A percentile compares a stretch with the other conserved stretches of the same genome.
Evolutionary conservation across 64 coral and sea anemone species (phyloP).

Genomic region (Stichodactyla mertensii): DNA sequence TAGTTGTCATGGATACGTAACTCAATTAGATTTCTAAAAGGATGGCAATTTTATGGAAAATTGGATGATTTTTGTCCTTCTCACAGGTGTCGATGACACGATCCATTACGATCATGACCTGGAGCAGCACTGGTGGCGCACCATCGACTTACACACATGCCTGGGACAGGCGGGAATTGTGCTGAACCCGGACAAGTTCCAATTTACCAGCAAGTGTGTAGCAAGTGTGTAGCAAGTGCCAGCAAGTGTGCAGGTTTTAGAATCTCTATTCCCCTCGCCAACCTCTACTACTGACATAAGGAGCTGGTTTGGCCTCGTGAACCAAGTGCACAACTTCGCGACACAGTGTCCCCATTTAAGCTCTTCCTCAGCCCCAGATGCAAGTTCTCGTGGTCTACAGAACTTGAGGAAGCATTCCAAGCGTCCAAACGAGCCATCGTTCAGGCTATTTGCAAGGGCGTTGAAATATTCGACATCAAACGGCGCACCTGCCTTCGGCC

Average conservation of each 20-base stretch:
- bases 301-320: constrained; percentile 46
- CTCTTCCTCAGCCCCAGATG: constrained; percentile 30
- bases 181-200: constrained; percentile 29
- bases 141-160: too few species aligned
- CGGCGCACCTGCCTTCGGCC: constrained; percentile 24
- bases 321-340: constrained; percentile 41
- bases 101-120: too few species aligned
- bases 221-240: background rate
- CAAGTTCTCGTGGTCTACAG: constrained; percentile 30
- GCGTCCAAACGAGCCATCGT: constrained; percentile 32
- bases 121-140: too few species aligned
- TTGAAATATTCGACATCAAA: constrained; percentile 34
- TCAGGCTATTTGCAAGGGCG: constrained; percentile 13
- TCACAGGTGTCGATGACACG: too few species aligned
- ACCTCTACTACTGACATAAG: background rate
- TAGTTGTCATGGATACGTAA: too few species aligned
- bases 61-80: too few species aligned
- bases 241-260: constrained; percentile 5
- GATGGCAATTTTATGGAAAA: too few species aligned
- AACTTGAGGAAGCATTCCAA: constrained; percentile 37
- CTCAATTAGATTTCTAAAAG: too few species aligned
- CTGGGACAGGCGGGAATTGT: constrained; percentile 18
- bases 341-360: constrained; percentile 36
- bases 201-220: background rate
- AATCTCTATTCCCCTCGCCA: background rate